Conservation (phyloP, 2,797 vertebrate genomes). For the Sandelia bainsii region DNA sequence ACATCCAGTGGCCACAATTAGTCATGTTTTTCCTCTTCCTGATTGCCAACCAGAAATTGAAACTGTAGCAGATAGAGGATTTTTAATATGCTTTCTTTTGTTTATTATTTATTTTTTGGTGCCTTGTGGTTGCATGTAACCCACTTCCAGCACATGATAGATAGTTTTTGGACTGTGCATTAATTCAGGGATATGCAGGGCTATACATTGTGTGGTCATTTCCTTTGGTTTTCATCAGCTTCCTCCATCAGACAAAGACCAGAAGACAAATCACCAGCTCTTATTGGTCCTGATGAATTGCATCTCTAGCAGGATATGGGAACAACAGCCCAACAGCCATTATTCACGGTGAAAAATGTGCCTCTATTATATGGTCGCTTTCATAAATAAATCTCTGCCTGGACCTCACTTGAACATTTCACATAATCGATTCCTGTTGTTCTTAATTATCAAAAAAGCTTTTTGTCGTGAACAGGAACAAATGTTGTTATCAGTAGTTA, state of each 20-base stretch:
- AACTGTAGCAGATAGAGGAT: slow-evolving; percentile 14
- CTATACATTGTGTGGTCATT: slow-evolving; percentile 66
- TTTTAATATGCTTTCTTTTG: slow-evolving; percentile 29
- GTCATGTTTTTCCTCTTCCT: not conserved
- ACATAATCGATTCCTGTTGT: slow-evolving; percentile 70
- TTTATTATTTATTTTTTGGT: slow-evolving; percentile 44
- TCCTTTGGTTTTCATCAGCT: slow-evolving; percentile 79
- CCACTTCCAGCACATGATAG: slow-evolving; percentile 55
- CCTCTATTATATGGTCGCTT: slow-evolving; percentile 64
- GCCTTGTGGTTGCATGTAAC: slow-evolving; percentile 40
- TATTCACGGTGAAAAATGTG: slow-evolving; percentile 76
- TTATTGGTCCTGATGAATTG: slow-evolving; percentile 78
- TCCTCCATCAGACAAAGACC: slow-evolving; percentile 78
- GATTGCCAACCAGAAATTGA: slow-evolving; percentile 23
- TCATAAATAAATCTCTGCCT: slow-evolving; percentile 77
- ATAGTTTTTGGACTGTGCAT: slow-evolving; percentile 53
- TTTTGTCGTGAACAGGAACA: slow-evolving; percentile 63
- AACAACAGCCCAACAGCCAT: slow-evolving; percentile 71
- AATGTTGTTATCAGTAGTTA: slow-evolving; percentile 65
- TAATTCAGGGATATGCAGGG: slow-evolving; percentile 63
- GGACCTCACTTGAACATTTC: slow-evolving; percentile 69
- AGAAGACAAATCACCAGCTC: slow-evolving; percentile 78
- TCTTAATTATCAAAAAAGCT: slow-evolving; percentile 79
- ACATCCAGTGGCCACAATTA: slow-evolving; percentile 28
- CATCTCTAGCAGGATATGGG: slow-evolving; percentile 69